A percentile compares a stretch with the other conserved stretches of the same genome.
Evolutionary conservation across 2,888 invertebrate genomes (phyloP).

Genomic region (Myathropa florea): DNA sequence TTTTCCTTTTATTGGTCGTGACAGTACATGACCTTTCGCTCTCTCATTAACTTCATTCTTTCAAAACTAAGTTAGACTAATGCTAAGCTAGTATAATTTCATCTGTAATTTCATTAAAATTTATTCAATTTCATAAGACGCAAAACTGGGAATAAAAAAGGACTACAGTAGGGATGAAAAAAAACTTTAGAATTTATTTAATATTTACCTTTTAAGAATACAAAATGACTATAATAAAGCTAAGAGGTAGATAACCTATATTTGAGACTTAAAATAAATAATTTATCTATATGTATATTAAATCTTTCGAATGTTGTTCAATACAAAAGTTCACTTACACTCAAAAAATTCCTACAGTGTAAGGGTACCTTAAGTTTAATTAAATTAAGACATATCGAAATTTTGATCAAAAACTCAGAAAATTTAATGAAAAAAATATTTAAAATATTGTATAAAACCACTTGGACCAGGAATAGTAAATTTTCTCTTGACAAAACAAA

Average conservation of each 20-base stretch:
- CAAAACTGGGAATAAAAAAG: not conserved
- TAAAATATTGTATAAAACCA: not conserved
- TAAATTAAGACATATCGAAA: conserved; percentile 55
- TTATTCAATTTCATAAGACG: not conserved
- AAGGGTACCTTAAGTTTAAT: conserved; percentile 15
- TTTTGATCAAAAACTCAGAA: conserved; percentile 18
- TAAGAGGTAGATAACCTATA: not conserved
- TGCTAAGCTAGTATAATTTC: too few relatives aligned
- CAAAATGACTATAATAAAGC: not conserved
- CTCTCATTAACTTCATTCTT: too few relatives aligned
- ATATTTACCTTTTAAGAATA: not conserved
- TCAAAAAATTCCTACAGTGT: not conserved
- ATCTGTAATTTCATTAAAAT: not conserved
- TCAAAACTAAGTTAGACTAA: too few relatives aligned
- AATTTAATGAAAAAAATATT: conserved; percentile 1
- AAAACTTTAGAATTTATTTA: not conserved
- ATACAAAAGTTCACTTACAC: conserved; percentile 13
- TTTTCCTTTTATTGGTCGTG: too few relatives aligned
- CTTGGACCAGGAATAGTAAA: conserved; percentile 56
- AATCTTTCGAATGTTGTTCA: conserved; percentile 19
- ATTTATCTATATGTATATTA: conserved; percentile 11
- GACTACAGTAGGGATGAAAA: not conserved
- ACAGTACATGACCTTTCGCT: too few relatives aligned
- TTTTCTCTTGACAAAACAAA: conserved; percentile 14
- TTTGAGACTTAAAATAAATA: not conserved